Evolutionary conservation across 2,113 vertebrate species (phyloP).

Genomic region (Tamias sibiricus): DNA sequence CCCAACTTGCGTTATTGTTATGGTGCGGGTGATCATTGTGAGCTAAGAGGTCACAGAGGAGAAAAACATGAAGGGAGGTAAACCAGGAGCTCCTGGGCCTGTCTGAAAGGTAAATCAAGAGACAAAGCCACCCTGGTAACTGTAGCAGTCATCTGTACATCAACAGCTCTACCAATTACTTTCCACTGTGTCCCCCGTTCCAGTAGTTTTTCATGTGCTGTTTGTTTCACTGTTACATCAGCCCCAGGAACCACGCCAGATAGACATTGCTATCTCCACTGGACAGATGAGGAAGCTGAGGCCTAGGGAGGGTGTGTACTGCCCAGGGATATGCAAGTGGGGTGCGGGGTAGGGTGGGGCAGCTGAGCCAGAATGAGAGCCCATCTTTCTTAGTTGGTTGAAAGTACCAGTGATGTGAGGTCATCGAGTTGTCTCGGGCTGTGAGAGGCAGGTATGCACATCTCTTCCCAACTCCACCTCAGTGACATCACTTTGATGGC

Average conservation of each 20-base stretch:
- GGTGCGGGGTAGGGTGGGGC: fast-evolving
- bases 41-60: not conserved
- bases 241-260: not conserved
- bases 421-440: not conserved
- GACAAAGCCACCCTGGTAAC: not conserved
- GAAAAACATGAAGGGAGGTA: not conserved
- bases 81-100: not conserved
- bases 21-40: not conserved
- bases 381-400: not conserved
- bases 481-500: not conserved
- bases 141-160: no score
- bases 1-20: not conserved
- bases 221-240: not conserved
- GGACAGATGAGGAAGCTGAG: not conserved
- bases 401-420: not conserved
- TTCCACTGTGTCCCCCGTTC: not conserved
- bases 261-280: not conserved
- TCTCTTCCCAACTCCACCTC: not conserved
- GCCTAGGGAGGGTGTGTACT: not conserved
- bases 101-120: not conserved
- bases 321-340: not conserved
- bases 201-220: not conserved
- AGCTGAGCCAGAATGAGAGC: not conserved
- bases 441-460: not conserved
- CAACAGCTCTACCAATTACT: not conserved